Conservation (phyloP, 2,888 invertebrate genomes). For the Acanthococcus lagerstroemiae region DNA sequence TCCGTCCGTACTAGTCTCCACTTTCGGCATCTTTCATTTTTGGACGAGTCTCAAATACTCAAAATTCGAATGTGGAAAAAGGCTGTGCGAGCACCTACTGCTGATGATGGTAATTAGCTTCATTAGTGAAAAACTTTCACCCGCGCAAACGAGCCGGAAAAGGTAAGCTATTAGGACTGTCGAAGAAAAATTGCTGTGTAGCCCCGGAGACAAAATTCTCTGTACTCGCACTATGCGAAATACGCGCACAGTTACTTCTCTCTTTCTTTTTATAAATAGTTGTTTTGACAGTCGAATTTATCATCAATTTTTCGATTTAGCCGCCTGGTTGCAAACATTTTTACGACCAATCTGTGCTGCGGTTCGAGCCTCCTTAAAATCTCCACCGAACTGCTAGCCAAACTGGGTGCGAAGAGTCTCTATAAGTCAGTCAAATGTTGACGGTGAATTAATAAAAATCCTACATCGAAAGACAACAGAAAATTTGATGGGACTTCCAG, state of each 20-base stretch:
- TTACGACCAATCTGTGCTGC: not conserved
- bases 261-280: not conserved
- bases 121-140: not conserved
- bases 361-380: too few relatives aligned
- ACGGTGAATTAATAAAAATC: too few relatives aligned
- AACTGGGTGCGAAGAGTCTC: too few relatives aligned
- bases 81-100: too few relatives aligned
- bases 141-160: not conserved
- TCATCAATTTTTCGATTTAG: not conserved
- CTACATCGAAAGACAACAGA: too few relatives aligned
- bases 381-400: too few relatives aligned
- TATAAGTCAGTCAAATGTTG: too few relatives aligned
- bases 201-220: not conserved
- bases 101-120: not conserved
- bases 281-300: not conserved
- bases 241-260: not conserved
- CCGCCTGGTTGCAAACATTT: not conserved
- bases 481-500: too few relatives aligned
- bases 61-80: too few relatives aligned
- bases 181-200: not conserved
- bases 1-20: too few relatives aligned
- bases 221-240: not conserved
- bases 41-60: too few relatives aligned
- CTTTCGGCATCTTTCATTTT: too few relatives aligned
- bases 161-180: not conserved